Conservation (phyloP, 2,113 vertebrate genomes). For the Gambusia holbrooki region DNA sequence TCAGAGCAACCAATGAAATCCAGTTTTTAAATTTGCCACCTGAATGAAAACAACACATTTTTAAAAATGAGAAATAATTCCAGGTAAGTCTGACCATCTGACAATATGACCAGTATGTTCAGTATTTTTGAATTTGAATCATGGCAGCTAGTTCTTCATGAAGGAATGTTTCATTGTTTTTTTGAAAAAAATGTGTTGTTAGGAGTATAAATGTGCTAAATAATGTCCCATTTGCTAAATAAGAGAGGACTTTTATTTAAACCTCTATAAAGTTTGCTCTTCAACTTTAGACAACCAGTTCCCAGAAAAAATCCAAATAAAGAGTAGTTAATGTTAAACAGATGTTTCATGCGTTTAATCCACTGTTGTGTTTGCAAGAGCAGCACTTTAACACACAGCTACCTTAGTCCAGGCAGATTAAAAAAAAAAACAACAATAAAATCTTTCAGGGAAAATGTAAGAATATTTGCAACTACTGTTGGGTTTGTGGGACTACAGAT, state of each 20-base stretch:
- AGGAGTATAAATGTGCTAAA: too few species aligned
- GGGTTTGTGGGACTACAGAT: too few species aligned
- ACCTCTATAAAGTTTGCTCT: not conserved
- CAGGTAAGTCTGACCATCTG: not conserved
- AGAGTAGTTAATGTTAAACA: not conserved
- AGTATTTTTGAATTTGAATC: too few species aligned
- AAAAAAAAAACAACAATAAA: not conserved
- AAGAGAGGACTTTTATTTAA: not conserved
- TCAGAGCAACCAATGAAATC: slow-evolving; percentile 7
- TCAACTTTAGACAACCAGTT: slow-evolving; percentile 1
- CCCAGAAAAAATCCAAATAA: not conserved
- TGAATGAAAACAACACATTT: not conserved
- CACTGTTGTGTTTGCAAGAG: slow-evolving; percentile 13
- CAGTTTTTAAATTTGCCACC: slow-evolving; percentile 6
- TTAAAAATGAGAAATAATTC: not conserved
- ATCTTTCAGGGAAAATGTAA: slow-evolving; percentile 13
- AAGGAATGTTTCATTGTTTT: too few species aligned
- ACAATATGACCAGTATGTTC: not conserved
- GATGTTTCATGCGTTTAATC: not conserved
- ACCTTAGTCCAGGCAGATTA: slow-evolving; percentile 5
- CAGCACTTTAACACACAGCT: slow-evolving; percentile 3
- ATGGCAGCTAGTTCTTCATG: too few species aligned
- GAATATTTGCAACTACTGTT: slow-evolving; percentile 3
- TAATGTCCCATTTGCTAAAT: not conserved
- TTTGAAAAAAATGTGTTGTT: too few species aligned